Evolutionary conservation across 2,113 vertebrate genomes (phyloP), one percentile per base, ranked within the genome.

Genomic region (Polyodon spathula): DNA sequence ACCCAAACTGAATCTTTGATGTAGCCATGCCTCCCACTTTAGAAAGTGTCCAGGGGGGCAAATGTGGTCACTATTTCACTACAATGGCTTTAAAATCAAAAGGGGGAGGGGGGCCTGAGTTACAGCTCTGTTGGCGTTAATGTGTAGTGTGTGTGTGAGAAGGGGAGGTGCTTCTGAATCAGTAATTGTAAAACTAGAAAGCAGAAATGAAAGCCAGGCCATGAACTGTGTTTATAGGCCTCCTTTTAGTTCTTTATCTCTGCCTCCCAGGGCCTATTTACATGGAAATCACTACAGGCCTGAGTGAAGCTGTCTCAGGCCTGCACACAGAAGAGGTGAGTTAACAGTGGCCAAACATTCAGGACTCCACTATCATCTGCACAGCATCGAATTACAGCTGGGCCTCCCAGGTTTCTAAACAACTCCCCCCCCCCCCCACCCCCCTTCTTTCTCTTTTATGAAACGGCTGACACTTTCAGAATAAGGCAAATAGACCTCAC

Each of bases 351-450:
- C 40, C 59, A 44, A 65, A 44, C 62, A 53, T 60, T 75, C 55
- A 70, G 64, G 56, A 71, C 60, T 60, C 43, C 57, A 66, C 59
- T 64, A 69, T 77, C 68, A 71, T 66, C 67, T 68, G 61, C 60
- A 60, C 64, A 40, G 67, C 66, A 66, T 85, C 72, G 69, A 66
- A 71, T 85, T 76, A 79, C 76, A 44, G 76, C 56, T 4, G 63
- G 69, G 73, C 68, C 68, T 64, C 9, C 52, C 58, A 27, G 27
- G 27, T 27, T 27, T 59, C 57, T 9, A 52, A 27, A 27, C 27
- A 27, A 27, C 59, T 8, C 56, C 41, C 48, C 41, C 50, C 53
- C 14, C 56, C 10, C 56, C 27, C 27, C 27, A 2, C 27, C 59
- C 8, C 56, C 41, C 48, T 37, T 46, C 14, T 11, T 15, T 53